A percentile compares a stretch with the other conserved stretches of the same genome.
Conservation (phyloP, 1,140 invertebrate genomes). For the Zaprionus davidi region DNA sequence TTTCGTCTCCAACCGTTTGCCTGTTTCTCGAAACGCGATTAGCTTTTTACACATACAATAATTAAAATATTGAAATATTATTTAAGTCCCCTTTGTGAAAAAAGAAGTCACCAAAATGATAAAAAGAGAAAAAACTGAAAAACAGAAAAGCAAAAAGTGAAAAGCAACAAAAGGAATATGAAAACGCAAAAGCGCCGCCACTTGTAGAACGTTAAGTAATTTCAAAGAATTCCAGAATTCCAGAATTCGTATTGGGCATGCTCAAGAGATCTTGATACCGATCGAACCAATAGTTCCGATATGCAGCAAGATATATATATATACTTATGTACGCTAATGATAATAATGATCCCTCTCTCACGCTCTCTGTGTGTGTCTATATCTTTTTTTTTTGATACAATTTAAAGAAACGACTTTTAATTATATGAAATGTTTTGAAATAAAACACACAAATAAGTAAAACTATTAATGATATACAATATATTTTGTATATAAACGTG, state of each 20-base stretch:
- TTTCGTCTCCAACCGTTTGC: slow-evolving; percentile 8
- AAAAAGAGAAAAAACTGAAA: slow-evolving; percentile 18
- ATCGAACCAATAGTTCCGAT: slow-evolving; percentile 16
- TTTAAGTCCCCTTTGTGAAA: slow-evolving; percentile 57
- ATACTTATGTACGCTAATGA: slow-evolving; percentile 12
- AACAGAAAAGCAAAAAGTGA: slow-evolving; percentile 21
- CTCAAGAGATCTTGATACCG: slow-evolving; percentile 17
- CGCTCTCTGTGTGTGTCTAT: background rate
- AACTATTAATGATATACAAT: slow-evolving; percentile 7
- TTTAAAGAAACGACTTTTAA: slow-evolving; percentile 53
- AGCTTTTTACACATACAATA: slow-evolving; percentile 74
- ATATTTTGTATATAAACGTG: background rate
- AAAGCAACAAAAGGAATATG: slow-evolving; percentile 21
- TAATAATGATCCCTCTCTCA: slow-evolving; percentile 30
- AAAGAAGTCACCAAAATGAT: slow-evolving; percentile 59
- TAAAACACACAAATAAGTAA: slow-evolving; percentile 39
- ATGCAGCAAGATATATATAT: slow-evolving; percentile 26
- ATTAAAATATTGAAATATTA: slow-evolving; percentile 71
- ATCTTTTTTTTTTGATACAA: slow-evolving; percentile 44
- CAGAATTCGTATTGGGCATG: slow-evolving; percentile 14
- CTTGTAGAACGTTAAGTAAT: slow-evolving; percentile 65
- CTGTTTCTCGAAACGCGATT: slow-evolving; percentile 58
- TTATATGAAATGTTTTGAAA: slow-evolving; percentile 46
- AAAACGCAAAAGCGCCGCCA: slow-evolving; percentile 55
- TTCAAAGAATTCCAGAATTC: slow-evolving; percentile 17